Evolutionary conservation across 2,888 invertebrate genomes (phyloP).

Genomic region (Microchrysa polita): DNA sequence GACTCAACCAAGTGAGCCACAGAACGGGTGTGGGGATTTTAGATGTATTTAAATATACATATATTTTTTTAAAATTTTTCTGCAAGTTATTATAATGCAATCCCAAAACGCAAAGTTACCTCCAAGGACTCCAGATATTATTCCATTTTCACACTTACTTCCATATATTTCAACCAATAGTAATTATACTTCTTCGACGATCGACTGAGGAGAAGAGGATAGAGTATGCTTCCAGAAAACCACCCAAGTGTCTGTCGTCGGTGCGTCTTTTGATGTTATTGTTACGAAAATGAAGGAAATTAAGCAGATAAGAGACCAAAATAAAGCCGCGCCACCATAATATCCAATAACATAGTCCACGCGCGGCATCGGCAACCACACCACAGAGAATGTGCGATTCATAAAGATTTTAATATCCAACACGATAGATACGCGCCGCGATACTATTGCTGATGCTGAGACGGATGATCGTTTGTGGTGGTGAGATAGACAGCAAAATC

Average conservation of each 20-base stretch:
- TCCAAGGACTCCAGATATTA: slow-evolving; percentile 1
- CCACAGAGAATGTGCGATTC: slow-evolving; percentile 37
- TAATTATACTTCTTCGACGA: slow-evolving; percentile 21
- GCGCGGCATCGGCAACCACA: slow-evolving; percentile 16
- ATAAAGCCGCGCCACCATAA: slow-evolving; percentile 35
- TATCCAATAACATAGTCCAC: slow-evolving; percentile 1
- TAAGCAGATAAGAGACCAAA: slow-evolving; percentile 37
- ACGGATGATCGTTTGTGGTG: slow-evolving; percentile 40
- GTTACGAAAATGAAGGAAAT: slow-evolving; percentile 44
- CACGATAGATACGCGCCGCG: slow-evolving; percentile 10
- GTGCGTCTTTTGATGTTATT: slow-evolving; percentile 49
- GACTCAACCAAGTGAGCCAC: too few species aligned
- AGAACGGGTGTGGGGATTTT: too few species aligned
- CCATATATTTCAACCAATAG: neutral
- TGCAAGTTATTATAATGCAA: too few species aligned
- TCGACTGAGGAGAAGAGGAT: too few species aligned
- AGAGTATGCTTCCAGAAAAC: slow-evolving; percentile 44
- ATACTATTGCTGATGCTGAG: slow-evolving; percentile 35
- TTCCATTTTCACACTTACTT: slow-evolving; percentile 4
- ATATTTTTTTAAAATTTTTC: too few species aligned
- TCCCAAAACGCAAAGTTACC: too few species aligned
- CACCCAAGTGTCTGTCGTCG: slow-evolving; percentile 51
- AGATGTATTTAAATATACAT: too few species aligned
- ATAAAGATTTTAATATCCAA: too few species aligned
- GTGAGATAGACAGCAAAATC: slow-evolving; percentile 29